Percentiles rank a stretch among this genome's conserved stretches.
These are phyloP conservation scores for human (Homo sapiens) DNA, from an alignment of 2,113 vertebrate species.

Conservation along the genomic window GRCh38 chr2:23784001-23784500, in stretches of 20 bases:
- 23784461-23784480: background rate
- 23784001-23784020: background rate
- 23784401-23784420: constrained; percentile 43
- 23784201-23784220: constrained; percentile 27
- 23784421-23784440: background rate
- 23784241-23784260: constrained; percentile 49
- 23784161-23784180: constrained; percentile 24
- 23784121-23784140: background rate
- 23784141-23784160: background rate
- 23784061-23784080: background rate
- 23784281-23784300: constrained; percentile 16
- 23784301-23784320: background rate
- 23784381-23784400: background rate
- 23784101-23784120: background rate
- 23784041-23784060: background rate
- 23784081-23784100: background rate
- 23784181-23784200: constrained; percentile 16
- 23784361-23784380: background rate
- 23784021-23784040: background rate
- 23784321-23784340: constrained; percentile 32
- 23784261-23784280: constrained; percentile 25
- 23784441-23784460: constrained; percentile 27
- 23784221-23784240: constrained; percentile 8
- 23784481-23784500: constrained; percentile 15
- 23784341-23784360: constrained; percentile 25